Conservation (phyloP, 2,797 vertebrate genomes). For the Benthosema pterotum region DNA sequence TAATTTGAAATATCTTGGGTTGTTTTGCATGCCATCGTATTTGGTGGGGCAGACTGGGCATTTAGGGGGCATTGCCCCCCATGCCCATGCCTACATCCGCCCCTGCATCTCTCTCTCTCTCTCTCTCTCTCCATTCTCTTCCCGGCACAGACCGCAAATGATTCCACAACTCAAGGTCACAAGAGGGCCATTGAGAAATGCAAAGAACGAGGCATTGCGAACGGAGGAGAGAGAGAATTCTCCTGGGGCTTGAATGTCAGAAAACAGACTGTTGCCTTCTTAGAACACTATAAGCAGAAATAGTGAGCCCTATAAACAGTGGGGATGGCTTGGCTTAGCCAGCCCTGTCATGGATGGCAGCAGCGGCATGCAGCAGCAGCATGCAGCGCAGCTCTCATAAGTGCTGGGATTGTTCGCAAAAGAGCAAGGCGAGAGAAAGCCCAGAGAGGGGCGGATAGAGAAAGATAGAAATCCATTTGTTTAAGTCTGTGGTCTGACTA, state of each 20-base stretch:
- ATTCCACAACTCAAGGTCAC: conserved; percentile 44
- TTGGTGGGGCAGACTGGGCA: no score
- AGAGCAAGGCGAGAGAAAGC: conserved; percentile 19
- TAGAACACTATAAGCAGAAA: conserved; percentile 65
- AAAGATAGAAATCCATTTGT: conserved; percentile 79
- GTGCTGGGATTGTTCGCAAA: conserved; percentile 75
- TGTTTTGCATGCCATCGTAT: no score
- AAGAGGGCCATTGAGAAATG: conserved; percentile 56
- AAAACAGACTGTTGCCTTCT: conserved; percentile 72
- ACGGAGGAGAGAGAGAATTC: conserved; percentile 54
- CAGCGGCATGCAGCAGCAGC: conserved; percentile 28
- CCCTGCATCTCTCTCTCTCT: no score
- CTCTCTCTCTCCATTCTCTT: background rate
- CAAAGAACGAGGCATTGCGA: conserved; percentile 53
- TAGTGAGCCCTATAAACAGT: conserved; percentile 52
- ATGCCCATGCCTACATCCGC: no score
- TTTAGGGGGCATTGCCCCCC: no score
- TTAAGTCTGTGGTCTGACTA: conserved; percentile 75
- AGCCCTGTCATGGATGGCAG: conserved; percentile 51
- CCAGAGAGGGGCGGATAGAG: conserved; percentile 25
- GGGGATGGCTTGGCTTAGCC: conserved; percentile 71
- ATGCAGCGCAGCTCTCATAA: conserved; percentile 66
- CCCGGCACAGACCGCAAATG: conserved; percentile 6
- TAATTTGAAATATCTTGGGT: no score
- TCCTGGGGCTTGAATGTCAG: conserved; percentile 70